phyloP scores from a whole-genome alignment of 2,797 vertebrate genomes.

The Sparus aurata region DNA sequence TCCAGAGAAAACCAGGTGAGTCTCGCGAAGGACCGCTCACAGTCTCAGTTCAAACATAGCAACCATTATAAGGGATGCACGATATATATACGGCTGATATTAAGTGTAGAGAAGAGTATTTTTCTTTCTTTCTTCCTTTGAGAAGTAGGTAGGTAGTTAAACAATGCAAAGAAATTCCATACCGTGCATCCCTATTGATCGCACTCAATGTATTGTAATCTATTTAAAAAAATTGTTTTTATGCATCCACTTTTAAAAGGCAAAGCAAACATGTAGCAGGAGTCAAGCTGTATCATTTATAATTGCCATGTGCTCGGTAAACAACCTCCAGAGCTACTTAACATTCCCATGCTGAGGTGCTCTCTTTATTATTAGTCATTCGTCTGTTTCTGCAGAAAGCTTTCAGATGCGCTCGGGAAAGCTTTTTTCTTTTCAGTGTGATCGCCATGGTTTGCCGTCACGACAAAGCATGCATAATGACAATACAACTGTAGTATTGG shows the following conservation, averaged over 20 bases:
- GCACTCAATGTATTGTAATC: not conserved
- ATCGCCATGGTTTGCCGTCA: constrained; percentile 84
- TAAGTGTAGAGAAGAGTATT: no score
- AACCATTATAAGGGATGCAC: not conserved
- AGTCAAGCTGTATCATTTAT: constrained; percentile 9
- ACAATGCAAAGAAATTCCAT: no score
- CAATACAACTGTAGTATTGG: constrained; percentile 86
- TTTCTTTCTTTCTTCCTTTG: no score
- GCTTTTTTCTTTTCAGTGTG: constrained; percentile 80
- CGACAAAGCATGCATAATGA: constrained; percentile 84
- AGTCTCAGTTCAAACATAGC: not conserved
- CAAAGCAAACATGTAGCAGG: not conserved
- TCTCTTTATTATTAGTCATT: constrained; percentile 43
- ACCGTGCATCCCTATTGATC: no score
- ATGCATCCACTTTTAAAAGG: constrained; percentile 33
- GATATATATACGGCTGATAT: no score
- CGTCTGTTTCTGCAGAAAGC: constrained; percentile 75
- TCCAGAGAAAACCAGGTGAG: constrained; percentile 96
- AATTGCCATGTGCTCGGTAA: constrained; percentile 43
- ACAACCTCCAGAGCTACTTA: constrained; percentile 50
- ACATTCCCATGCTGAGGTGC: constrained; percentile 36
- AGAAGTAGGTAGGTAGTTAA: no score
- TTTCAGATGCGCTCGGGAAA: constrained; percentile 81
- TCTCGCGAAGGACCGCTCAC: constrained; percentile 52
- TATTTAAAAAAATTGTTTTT: not conserved